phyloP scores from a whole-genome alignment of 2,888 invertebrate species.

The Diogma glabrata region DNA sequence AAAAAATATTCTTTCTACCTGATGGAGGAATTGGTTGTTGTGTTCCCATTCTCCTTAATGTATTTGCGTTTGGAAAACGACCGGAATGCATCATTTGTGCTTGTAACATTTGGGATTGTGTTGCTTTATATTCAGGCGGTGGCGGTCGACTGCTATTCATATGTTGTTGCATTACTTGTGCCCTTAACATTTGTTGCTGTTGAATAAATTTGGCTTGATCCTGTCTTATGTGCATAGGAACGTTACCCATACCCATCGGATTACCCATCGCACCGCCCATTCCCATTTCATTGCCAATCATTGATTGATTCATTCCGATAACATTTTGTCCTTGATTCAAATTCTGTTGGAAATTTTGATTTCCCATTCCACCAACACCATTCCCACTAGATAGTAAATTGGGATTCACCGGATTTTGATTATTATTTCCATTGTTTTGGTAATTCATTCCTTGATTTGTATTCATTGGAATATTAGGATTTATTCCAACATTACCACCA shows the following conservation, averaged over 20 bases:
- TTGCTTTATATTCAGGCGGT: conserved; percentile 75
- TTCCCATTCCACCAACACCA: conserved; percentile 4
- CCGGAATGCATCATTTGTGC: conserved; percentile 46
- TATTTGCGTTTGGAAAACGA: conserved; percentile 41
- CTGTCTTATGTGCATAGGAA: conserved; percentile 35
- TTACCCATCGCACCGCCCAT: conserved; percentile 15
- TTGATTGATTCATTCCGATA: conserved; percentile 37
- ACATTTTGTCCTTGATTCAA: conserved; percentile 21
- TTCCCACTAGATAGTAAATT: neutral
- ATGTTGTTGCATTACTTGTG: conserved; percentile 40
- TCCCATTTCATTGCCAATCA: conserved; percentile 17
- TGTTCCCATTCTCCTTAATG: conserved; percentile 48
- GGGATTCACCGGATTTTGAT: neutral
- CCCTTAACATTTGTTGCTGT: conserved; percentile 51
- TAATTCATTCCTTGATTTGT: neutral
- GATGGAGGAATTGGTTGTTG: conserved; percentile 62
- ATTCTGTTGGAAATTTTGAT: conserved; percentile 3
- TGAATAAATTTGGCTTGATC: conserved; percentile 57
- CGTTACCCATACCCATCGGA: conserved; percentile 25
- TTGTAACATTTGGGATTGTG: conserved; percentile 36
- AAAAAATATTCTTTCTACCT: conserved; percentile 34
- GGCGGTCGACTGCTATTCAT: conserved; percentile 53
- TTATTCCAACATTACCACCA: conserved; percentile 17
- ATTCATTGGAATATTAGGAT: neutral
- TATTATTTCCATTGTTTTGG: neutral